These are phyloP conservation scores for Frankliniella fusca DNA, from an alignment of 2,888 invertebrate species.

Conservation along the genomic window DNA sequence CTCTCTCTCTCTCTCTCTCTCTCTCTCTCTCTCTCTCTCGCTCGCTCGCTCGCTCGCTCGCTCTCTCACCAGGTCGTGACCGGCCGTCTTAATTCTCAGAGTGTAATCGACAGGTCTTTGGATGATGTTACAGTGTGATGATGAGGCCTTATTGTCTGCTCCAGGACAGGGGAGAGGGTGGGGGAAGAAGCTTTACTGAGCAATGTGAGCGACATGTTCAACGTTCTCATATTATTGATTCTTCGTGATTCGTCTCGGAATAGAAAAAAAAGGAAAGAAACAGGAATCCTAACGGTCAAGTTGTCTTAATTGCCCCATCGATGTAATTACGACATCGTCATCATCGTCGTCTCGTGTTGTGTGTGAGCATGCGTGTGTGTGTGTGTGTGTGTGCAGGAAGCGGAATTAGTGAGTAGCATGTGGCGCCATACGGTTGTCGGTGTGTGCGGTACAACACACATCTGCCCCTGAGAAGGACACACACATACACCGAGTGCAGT, in stretches of 20 bases:
- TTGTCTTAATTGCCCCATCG: too few species aligned
- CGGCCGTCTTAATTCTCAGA: conserved; percentile 1
- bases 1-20: neutral
- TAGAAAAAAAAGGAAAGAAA: neutral
- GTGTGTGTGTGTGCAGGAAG: neutral
- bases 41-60: neutral
- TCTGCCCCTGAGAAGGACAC: neutral
- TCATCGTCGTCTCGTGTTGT: neutral
- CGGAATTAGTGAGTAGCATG: neutral
- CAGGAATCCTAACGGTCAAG: neutral
- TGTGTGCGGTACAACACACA: neutral
- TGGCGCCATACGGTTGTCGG: neutral
- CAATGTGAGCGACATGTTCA: neutral
- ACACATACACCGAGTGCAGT: neutral
- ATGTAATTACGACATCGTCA: neutral
- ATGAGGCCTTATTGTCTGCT: neutral
- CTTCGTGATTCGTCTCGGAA: neutral
- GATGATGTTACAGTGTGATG: too few species aligned
- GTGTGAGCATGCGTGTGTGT: neutral
- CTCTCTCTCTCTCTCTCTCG: neutral
- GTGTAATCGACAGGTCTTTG: neutral
- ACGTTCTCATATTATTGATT: neutral
- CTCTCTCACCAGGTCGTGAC: conserved; percentile 1
- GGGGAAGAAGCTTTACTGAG: neutral
- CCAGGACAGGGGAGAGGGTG: neutral